Evolutionary conservation across 2,888 invertebrate genomes (phyloP).

Genomic region (Spodoptera exigua): DNA sequence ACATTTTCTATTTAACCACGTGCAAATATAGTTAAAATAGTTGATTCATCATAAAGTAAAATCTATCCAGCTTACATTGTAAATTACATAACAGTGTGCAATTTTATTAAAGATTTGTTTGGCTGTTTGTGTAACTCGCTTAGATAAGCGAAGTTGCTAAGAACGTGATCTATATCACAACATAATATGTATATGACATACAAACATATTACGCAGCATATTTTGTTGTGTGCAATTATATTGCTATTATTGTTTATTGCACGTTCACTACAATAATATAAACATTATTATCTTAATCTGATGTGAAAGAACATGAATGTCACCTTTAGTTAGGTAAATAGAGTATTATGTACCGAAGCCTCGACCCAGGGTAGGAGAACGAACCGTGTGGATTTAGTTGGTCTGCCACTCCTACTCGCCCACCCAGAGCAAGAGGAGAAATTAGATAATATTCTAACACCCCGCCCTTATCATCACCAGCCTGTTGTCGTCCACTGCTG

Average conservation of each 20-base stretch:
- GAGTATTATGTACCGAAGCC: too few species aligned
- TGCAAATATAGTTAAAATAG: not conserved
- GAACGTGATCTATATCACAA: constrained; percentile 43
- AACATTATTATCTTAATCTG: constrained; percentile 37
- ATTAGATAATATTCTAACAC: too few species aligned
- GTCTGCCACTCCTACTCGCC: too few species aligned
- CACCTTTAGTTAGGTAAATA: constrained; percentile 3
- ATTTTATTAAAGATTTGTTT: constrained; percentile 35
- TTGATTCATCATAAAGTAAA: constrained; percentile 26
- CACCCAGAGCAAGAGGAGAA: too few species aligned
- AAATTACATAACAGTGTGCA: constrained; percentile 26
- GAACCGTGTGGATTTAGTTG: too few species aligned
- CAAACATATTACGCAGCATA: constrained; percentile 36
- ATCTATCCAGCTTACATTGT: constrained; percentile 11
- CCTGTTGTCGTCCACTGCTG: too few species aligned
- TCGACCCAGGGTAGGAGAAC: too few species aligned
- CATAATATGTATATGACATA: constrained; percentile 1
- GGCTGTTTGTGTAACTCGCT: constrained; percentile 51
- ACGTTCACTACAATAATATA: constrained; percentile 46
- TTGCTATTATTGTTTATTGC: constrained; percentile 53
- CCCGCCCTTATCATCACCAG: too few species aligned
- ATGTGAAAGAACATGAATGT: constrained; percentile 31
- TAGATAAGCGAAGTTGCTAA: constrained; percentile 42
- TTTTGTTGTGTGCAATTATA: constrained; percentile 44
- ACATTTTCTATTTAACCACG: not conserved